Percentiles rank a stretch among this genome's conserved stretches.
Conservation (phyloP, 1,140 invertebrate species). For the Euglossa dilemma region DNA sequence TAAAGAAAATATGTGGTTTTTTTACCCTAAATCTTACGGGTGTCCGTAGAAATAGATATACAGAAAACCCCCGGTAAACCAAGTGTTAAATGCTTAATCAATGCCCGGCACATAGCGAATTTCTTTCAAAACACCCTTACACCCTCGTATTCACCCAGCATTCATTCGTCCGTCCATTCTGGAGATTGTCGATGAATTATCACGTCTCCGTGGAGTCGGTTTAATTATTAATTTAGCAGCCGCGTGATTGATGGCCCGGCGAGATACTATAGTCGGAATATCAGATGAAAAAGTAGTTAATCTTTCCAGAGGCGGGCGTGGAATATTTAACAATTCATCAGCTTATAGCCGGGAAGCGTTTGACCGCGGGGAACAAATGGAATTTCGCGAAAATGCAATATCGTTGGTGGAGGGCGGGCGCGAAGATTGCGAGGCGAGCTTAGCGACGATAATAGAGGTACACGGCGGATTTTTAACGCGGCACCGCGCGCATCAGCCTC, state of each 20-base stretch:
- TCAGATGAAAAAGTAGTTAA: conserved; percentile 10
- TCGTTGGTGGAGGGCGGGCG: neutral
- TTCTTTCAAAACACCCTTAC: too few species aligned
- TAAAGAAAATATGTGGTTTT: too few species aligned
- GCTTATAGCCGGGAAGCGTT: neutral
- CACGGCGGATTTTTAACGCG: conserved; percentile 16
- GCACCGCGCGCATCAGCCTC: neutral
- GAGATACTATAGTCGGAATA: neutral
- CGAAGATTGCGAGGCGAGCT: neutral
- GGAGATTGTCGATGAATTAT: neutral
- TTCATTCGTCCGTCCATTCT: neutral
- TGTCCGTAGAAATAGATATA: too few species aligned
- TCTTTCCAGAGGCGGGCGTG: neutral
- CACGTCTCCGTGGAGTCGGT: neutral
- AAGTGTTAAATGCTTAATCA: too few species aligned
- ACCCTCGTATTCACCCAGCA: too few species aligned
- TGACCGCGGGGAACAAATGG: conserved; percentile 23
- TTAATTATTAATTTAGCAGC: conserved; percentile 1
- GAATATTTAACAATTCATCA: neutral
- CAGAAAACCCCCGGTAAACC: too few species aligned
- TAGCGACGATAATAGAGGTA: conserved; percentile 16
- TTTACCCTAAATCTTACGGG: too few species aligned
- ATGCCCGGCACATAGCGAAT: too few species aligned
- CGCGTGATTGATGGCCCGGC: neutral
- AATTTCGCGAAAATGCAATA: conserved; percentile 20